Percentiles rank a stretch among this genome's conserved stretches.
Evolutionary conservation across 2,113 vertebrate genomes (phyloP).

Genomic region (Solea solea): DNA sequence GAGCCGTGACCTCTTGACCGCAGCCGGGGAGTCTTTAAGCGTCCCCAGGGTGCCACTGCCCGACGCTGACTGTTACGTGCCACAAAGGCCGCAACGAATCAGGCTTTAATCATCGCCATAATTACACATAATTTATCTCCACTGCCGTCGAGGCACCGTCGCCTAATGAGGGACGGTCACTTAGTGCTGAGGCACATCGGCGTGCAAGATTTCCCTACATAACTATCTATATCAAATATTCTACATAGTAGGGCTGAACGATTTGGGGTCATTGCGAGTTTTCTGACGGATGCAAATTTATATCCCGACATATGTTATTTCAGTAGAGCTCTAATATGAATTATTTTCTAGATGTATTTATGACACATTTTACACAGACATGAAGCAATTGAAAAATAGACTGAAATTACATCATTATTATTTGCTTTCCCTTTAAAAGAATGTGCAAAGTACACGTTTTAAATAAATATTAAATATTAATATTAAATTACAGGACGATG

Average conservation of each 20-base stretch:
- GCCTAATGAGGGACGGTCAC: slow-evolving; percentile 76
- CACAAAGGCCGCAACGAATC: slow-evolving; percentile 67
- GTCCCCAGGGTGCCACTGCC: slow-evolving; percentile 70
- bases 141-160: slow-evolving; percentile 70
- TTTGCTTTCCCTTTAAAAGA: too few relatives aligned
- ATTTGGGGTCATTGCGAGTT: too few relatives aligned
- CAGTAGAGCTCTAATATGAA: too few relatives aligned
- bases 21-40: slow-evolving; percentile 61
- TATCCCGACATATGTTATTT: too few relatives aligned
- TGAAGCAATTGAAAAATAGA: too few relatives aligned
- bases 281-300: too few relatives aligned
- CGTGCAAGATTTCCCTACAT: slow-evolving; percentile 22
- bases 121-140: slow-evolving; percentile 83
- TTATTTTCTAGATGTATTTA: too few relatives aligned
- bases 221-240: slow-evolving; percentile 3
- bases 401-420: too few relatives aligned
- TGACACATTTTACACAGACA: too few relatives aligned
- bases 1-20: slow-evolving; percentile 78
- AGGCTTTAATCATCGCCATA: slow-evolving; percentile 77
- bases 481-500: too few relatives aligned
- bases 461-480: too few relatives aligned
- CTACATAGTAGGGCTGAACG: background rate
- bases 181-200: slow-evolving; percentile 62
- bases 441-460: too few relatives aligned
- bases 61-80: slow-evolving; percentile 66